Evolutionary conservation across 2,888 invertebrate species (phyloP).

Genomic region (Tribolium freemani): DNA sequence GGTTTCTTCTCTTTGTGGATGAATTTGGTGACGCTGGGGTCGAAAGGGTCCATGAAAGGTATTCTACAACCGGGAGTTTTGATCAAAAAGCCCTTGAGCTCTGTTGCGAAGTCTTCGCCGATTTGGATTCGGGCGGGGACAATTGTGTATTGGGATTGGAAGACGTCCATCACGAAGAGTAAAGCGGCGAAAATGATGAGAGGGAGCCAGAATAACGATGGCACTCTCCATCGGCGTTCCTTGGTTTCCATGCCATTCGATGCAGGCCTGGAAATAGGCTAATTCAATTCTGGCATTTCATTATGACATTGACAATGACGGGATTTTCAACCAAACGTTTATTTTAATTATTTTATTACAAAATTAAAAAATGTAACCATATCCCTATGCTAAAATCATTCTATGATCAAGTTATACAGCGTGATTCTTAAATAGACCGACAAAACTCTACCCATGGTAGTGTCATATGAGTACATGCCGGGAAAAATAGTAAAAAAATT

Average conservation of each 20-base stretch:
- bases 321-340: too few relatives aligned
- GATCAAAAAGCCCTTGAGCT: conserved; percentile 61
- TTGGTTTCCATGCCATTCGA: conserved; percentile 54
- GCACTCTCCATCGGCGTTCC: conserved; percentile 49
- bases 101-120: background rate
- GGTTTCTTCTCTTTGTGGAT: conserved; percentile 69
- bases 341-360: too few relatives aligned
- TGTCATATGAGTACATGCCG: too few relatives aligned
- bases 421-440: too few relatives aligned
- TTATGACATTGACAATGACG: background rate
- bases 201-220: conserved; percentile 56
- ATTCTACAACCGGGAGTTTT: conserved; percentile 79
- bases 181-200: conserved; percentile 55
- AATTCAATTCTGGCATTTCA: background rate
- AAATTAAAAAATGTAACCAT: too few relatives aligned
- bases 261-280: conserved; percentile 44
- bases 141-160: conserved; percentile 52
- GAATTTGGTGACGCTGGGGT: conserved; percentile 71
- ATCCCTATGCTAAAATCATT: too few relatives aligned
- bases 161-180: conserved; percentile 59
- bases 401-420: too few relatives aligned
- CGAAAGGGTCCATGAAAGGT: conserved; percentile 75
- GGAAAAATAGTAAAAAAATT: too few relatives aligned
- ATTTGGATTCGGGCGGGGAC: background rate
- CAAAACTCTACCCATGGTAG: too few relatives aligned